Conservation (phyloP, 1,140 invertebrate species). For the Papilio polyxenes region DNA sequence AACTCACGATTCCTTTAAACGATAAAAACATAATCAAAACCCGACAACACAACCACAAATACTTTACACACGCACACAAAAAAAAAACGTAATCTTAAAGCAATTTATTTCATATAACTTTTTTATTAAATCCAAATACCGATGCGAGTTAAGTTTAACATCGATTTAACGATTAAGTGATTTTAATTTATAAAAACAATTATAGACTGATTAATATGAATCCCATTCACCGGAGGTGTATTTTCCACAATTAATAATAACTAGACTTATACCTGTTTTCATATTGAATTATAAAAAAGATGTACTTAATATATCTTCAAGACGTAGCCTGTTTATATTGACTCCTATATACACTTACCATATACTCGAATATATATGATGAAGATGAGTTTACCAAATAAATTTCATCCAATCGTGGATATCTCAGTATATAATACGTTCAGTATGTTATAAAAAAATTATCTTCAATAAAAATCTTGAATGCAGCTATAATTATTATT, state of each 20-base stretch:
- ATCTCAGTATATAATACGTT: conserved; percentile 45
- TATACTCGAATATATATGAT: conserved; percentile 50
- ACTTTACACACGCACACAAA: not conserved
- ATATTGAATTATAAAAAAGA: conserved; percentile 36
- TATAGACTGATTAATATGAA: not conserved
- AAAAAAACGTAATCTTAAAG: not conserved
- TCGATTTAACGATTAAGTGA: not conserved
- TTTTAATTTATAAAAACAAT: not conserved
- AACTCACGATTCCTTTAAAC: conserved; percentile 59
- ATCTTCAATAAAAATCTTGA: no score
- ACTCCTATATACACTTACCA: conserved; percentile 63
- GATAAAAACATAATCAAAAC: conserved; percentile 44
- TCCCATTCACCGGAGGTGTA: not conserved
- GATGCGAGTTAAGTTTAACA: not conserved
- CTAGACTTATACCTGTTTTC: conserved; percentile 28
- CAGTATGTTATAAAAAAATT: not conserved
- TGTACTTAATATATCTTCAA: conserved; percentile 56
- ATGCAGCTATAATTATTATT: no score
- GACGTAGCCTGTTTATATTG: conserved; percentile 50
- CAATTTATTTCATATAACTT: not conserved
- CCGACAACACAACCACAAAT: not conserved
- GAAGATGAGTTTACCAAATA: conserved; percentile 57
- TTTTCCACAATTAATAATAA: not conserved
- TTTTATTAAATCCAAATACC: not conserved
- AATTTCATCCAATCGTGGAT: conserved; percentile 66